Evolutionary conservation across 92 coral and sea anemone genomes (phyloP).

Genomic region (Metridium senile): DNA sequence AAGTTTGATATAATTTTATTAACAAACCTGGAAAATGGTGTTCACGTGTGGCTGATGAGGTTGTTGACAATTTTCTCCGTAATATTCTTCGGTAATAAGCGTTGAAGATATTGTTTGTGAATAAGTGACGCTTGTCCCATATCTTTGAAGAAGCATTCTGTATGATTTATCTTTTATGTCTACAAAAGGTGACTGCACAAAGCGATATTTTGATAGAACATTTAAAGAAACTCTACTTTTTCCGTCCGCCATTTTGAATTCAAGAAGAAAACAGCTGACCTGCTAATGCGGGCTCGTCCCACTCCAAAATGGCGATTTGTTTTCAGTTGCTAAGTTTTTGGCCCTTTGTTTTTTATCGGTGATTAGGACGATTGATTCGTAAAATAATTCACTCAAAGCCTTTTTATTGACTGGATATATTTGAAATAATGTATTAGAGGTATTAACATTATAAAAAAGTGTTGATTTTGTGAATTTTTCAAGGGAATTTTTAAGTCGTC

Average conservation of each 20-base stretch:
- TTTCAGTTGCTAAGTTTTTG: constrained; percentile 40
- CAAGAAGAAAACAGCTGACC: constrained; percentile 16
- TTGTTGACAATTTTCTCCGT: neutral
- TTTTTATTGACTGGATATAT: neutral
- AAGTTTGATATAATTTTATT: no score
- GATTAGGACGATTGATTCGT: neutral
- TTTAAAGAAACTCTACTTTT: constrained; percentile 5
- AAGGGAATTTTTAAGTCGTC: neutral
- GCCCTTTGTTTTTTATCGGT: neutral
- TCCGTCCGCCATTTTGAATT: constrained; percentile 68
- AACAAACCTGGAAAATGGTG: constrained; percentile 8
- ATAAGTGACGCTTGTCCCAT: constrained; percentile 16
- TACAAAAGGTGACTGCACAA: constrained; percentile 55
- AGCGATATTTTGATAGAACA: constrained; percentile 32
- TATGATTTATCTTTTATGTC: constrained; percentile 49
- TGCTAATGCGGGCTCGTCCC: constrained; percentile 5
- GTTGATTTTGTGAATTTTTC: neutral
- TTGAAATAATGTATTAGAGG: neutral
- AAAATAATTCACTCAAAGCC: neutral
- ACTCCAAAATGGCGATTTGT: constrained; percentile 45
- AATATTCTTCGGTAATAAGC: neutral
- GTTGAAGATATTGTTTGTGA: constrained; percentile 2
- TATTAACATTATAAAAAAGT: neutral
- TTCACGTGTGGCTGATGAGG: neutral
- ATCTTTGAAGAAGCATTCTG: constrained; percentile 45